Conservation (phyloP, 1,140 invertebrate species). For the Lethocerus indicus region DNA sequence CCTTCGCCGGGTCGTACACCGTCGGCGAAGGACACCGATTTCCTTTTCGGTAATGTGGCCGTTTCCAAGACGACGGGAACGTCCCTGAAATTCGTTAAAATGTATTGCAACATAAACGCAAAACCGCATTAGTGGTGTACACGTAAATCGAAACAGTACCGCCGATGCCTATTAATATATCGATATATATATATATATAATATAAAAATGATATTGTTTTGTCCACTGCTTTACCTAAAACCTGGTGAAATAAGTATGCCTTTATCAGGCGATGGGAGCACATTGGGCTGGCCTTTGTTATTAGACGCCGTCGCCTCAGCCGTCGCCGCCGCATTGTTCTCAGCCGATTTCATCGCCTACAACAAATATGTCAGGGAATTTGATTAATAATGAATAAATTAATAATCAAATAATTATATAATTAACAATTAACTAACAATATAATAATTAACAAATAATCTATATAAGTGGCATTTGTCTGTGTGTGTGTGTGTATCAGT, state of each 20-base stretch:
- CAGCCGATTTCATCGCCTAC: too few species aligned
- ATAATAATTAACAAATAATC: not conserved
- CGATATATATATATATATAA: not conserved
- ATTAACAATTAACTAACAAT: too few species aligned
- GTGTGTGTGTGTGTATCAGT: too few species aligned
- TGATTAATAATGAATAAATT: too few species aligned
- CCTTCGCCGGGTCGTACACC: constrained; percentile 27
- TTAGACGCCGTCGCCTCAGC: not conserved
- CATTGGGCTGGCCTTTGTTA: not conserved
- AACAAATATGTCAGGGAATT: too few species aligned
- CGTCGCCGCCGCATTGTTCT: too few species aligned
- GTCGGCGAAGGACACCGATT: constrained; percentile 27
- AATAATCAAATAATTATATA: too few species aligned
- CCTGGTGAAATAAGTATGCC: constrained; percentile 24
- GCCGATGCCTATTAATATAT: not conserved
- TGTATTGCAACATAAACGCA: too few species aligned
- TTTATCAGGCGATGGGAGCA: constrained; percentile 21
- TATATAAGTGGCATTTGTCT: too few species aligned
- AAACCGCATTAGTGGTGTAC: too few species aligned
- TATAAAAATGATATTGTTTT: not conserved
- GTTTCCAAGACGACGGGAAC: too few species aligned
- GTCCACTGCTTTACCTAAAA: constrained; percentile 24
- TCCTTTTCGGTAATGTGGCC: constrained; percentile 8
- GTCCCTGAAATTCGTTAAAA: too few species aligned
- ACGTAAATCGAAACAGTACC: not conserved